These are phyloP conservation scores for Coelinius sp. DNA, from an alignment of 2,888 invertebrate species.

Conservation along the genomic window DNA sequence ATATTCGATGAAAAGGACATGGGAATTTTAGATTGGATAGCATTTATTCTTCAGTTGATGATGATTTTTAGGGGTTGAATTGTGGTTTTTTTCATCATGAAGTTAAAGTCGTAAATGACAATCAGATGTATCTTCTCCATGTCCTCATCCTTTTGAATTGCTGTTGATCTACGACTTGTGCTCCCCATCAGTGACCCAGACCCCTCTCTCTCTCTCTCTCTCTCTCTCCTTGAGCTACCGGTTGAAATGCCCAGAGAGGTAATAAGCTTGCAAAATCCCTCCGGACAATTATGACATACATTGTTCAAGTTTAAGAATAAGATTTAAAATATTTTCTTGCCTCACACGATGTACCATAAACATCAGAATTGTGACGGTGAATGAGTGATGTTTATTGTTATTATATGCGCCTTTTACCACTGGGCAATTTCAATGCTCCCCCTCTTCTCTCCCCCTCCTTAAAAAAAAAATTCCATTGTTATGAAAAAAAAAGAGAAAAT, in stretches of 20 bases:
- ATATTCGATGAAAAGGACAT: conserved; percentile 58
- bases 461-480: neutral
- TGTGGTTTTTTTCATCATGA: neutral
- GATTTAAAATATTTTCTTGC: neutral
- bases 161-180: conserved; percentile 19
- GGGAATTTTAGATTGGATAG: conserved; percentile 14
- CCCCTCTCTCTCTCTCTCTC: neutral
- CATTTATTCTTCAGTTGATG: neutral
- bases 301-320: neutral
- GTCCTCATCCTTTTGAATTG: conserved; percentile 36
- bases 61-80: neutral
- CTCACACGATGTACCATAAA: conserved; percentile 21
- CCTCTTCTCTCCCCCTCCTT: neutral
- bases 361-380: conserved; percentile 48
- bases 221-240: neutral
- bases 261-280: conserved; percentile 18
- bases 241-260: conserved; percentile 10
- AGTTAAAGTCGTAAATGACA: conserved; percentile 22
- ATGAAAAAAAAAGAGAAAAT: too few relatives aligned
- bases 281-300: conserved; percentile 11
- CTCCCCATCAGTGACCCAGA: conserved; percentile 14
- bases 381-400: conserved; percentile 65
- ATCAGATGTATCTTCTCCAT: conserved; percentile 30
- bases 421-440: neutral
- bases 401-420: conserved; percentile 47